Evolutionary conservation across 92 coral and sea anemone species (phyloP), one percentile per base, ranked within the genome.

Genomic region (Palythoa grandiflora): DNA sequence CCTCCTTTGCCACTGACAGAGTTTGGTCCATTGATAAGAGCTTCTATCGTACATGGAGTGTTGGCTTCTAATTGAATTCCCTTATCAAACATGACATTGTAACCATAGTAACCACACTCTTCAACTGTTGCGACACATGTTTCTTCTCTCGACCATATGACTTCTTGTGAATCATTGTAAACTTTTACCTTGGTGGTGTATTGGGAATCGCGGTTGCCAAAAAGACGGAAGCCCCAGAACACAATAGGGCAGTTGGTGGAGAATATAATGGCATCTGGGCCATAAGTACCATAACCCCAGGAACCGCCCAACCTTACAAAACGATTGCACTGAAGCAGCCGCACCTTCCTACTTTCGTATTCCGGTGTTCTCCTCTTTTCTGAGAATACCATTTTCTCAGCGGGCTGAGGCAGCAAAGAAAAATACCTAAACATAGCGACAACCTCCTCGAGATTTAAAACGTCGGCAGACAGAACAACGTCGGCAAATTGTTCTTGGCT

Each of bases 1-100:
- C 85, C 85, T 6, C 85, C 85, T 55, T 80, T 80, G 54, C 85
- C 85, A 13, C 85, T 80, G n/a, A 80, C 85, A 19, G 85, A 80
- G 59, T 80, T 80, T 1, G 75, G 39, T 1, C 85, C 85, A 80
- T 80, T 80, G 17, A 80, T 47, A n/a, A 80, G 85, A 3, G 52
- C 85, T 65, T 80, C 85, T 39, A 80, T 80, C 5, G 85, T 80
- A 60, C 85, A 80, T 0, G 85, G 85, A 1, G 85, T 80, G 75
- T 65, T 80, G 9, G 85, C 85, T 40, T 80, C 85, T n/a, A 80
- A 80, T 44, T 80, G 85, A 10, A 80, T 80, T 21, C 85, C 85
- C 15, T 65, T 80, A 12, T 80, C 85, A 80, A 80, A 80, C 85
- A 80, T 80, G 47, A 80, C 19, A 80, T 80, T 65, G 59, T 80